A percentile compares a stretch with the other conserved stretches of the same genome.
phyloP scores from a whole-genome alignment of 2,888 invertebrate genomes.

The Drosophila nr. perissopoda region DNA sequence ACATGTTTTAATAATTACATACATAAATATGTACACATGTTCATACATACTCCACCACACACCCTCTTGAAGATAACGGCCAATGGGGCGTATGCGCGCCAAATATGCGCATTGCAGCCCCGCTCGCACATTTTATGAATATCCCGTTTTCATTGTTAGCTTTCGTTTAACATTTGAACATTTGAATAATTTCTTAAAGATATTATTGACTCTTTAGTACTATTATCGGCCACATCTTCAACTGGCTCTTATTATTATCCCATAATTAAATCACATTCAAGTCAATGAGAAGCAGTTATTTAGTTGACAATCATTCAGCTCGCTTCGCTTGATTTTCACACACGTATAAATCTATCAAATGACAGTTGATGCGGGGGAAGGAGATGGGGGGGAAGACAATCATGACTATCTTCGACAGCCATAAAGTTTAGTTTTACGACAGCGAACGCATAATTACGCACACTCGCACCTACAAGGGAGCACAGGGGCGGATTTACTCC shows the following conservation, averaged over 20 bases:
- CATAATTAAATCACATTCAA: conserved; percentile 50
- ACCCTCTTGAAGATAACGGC: conserved; percentile 5
- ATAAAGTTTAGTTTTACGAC: conserved; percentile 80
- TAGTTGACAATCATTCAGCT: conserved; percentile 35
- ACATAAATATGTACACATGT: not conserved
- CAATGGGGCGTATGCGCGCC: conserved; percentile 68
- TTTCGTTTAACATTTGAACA: not conserved
- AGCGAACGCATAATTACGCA: conserved; percentile 71
- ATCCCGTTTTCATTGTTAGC: not conserved
- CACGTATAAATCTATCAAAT: conserved; percentile 72
- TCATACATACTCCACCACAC: not conserved
- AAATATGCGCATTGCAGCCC: conserved; percentile 42
- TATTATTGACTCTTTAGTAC: not conserved
- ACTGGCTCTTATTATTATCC: conserved; percentile 17
- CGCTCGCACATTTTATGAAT: not conserved
- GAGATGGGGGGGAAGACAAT: not conserved
- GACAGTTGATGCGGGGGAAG: conserved; percentile 6
- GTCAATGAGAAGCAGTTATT: conserved; percentile 24
- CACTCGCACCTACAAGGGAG: conserved; percentile 60
- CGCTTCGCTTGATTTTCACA: conserved; percentile 60
- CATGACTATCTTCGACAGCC: conserved; percentile 33
- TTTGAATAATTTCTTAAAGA: not conserved
- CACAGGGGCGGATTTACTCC: conserved; percentile 35
- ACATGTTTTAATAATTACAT: not conserved
- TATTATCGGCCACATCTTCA: not conserved